Conservation (phyloP, 1,140 invertebrate species). For the Adoxophyes honmai region DNA sequence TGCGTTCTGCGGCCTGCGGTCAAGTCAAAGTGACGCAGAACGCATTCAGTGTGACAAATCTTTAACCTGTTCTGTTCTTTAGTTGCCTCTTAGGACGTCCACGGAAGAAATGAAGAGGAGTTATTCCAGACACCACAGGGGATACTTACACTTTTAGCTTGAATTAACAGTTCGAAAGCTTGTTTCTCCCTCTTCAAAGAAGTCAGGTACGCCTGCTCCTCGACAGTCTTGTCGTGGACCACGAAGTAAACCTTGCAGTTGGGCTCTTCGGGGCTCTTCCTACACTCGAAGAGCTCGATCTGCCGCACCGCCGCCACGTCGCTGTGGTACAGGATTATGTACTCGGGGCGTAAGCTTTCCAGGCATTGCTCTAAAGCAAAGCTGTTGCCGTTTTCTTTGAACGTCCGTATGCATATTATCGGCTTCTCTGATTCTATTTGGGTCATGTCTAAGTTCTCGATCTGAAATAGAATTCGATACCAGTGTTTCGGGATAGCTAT, state of each 20-base stretch:
- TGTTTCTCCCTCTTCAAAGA: slow-evolving; percentile 93
- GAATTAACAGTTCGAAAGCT: slow-evolving; percentile 94
- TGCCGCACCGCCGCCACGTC: slow-evolving; percentile 92
- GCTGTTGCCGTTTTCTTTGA: slow-evolving; percentile 84
- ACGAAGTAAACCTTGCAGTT: slow-evolving; percentile 91
- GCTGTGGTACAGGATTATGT: slow-evolving; percentile 93
- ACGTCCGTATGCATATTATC: slow-evolving; percentile 85
- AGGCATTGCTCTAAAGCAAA: slow-evolving; percentile 83
- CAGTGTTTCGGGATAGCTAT: too few species aligned
- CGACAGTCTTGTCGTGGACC: slow-evolving; percentile 92
- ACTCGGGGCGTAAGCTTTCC: slow-evolving; percentile 84
- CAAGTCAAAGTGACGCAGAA: too few species aligned
- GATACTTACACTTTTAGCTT: slow-evolving; percentile 90
- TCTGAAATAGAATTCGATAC: slow-evolving; percentile 57
- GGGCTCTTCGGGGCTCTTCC: slow-evolving; percentile 79
- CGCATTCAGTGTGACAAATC: too few species aligned
- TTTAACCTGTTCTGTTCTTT: too few species aligned
- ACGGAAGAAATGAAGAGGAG: too few species aligned
- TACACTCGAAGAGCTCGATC: slow-evolving; percentile 90
- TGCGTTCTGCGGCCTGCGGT: too few species aligned
- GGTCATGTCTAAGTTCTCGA: slow-evolving; percentile 82
- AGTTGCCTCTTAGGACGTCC: too few species aligned
- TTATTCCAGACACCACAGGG: slow-evolving; percentile 4
- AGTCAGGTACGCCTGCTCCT: slow-evolving; percentile 97
- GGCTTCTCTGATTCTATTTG: slow-evolving; percentile 78